Evolutionary conservation across 2,888 invertebrate genomes (phyloP), one percentile per base, ranked within the genome.

Genomic region (Drosophila rellima): DNA sequence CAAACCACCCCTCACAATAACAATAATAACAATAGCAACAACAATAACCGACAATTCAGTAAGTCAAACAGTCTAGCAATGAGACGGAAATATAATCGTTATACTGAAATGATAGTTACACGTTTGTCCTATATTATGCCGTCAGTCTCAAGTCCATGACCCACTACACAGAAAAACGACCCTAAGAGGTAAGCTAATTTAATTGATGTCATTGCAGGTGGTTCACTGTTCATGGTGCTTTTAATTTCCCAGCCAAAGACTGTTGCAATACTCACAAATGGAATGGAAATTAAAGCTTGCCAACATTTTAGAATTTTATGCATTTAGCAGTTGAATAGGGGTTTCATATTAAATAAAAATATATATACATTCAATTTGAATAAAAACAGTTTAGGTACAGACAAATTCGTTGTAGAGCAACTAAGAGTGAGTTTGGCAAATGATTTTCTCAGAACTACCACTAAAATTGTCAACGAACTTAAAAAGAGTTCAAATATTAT

Each of bases 201-300:
- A 74, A 70, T 68, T 72, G 62, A 76, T 73, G 64, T 54, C 64
- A 61, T 44, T 64, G 52, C 51, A 45, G 45, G 48, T 35, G 48
- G 51, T 52, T 55, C 45, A 44, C 40, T 54, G 39, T 37, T 18
- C 17, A 42, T 47, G 35, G 45, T 33, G 39, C 48, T 40, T 26
- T 59, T 56, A 31, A 47, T 52, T 71, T 64, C 18, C 54, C 17
- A 44, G 37, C 17, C 13, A 51, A 40, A 18, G 18, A 13, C 2
- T 11, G 4, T 4, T 17, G 3, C 17, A 17, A 26, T 37, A 52
- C 37, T 48, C 23, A 26, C 55, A 33, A 44, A 26, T 42, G 29
- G n/a, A 29, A 35, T 61, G 15, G 15, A 31, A 20, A 4, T 35
- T 45, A 13, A 44, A 45, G n/a, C 3, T 26, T 17, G 23, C 0